Base-by-base conservation (phyloP, 2,888 invertebrate genomes). In the Yponomeuta plumbellus region DNA sequence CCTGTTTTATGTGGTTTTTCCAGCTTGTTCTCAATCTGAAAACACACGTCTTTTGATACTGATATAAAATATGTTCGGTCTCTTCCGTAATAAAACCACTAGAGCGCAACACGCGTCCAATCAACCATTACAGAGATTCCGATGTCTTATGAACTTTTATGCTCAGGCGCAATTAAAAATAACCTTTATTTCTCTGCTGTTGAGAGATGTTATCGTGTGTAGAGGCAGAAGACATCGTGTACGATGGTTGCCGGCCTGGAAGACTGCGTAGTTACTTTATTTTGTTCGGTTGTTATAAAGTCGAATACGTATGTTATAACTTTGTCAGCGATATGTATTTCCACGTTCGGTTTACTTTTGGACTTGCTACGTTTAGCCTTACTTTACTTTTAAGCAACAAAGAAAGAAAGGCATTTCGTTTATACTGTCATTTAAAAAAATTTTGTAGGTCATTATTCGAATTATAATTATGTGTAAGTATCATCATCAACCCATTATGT, bases 11-110 rank as follows among this genome's bases (percentile, higher is more conserved):
- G 44, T 52, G 44, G 44, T 52, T 52, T 52, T 52, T 17, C 44
- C 44, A 52, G 44, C 17, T 13, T 52, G 44, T 52, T 52, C 44
- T 52, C 44, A 52, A 13, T 17, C 44, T 52, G 17, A 52, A 52
- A 52, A 52, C 44, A 52, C 44, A 17, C 44, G 44, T 52, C 44
- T 17, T 52, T 52, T 17, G 44, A 52, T 52, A 17, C 44, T 52
- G 44, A 52, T 52, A 52, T n/a, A n/a, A n/a, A n/a, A n/a, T 52
- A 52, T 52, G 10, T 6, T 52, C 44, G 44, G 44, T 52, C 17
- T 52, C 44, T 52, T 52, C 44, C 44, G 40, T 44, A 63, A 21
- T 63, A 63, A 63, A 63, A 63, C 63, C 11, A 39, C 21, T 40
- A 39, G 39, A 40, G 63, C 63, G 39, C 39, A 63, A 63, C 63